These are phyloP conservation scores for Pseudochirops cupreus DNA, from an alignment of 2,797 vertebrate genomes.

Conservation along the genomic window DNA sequence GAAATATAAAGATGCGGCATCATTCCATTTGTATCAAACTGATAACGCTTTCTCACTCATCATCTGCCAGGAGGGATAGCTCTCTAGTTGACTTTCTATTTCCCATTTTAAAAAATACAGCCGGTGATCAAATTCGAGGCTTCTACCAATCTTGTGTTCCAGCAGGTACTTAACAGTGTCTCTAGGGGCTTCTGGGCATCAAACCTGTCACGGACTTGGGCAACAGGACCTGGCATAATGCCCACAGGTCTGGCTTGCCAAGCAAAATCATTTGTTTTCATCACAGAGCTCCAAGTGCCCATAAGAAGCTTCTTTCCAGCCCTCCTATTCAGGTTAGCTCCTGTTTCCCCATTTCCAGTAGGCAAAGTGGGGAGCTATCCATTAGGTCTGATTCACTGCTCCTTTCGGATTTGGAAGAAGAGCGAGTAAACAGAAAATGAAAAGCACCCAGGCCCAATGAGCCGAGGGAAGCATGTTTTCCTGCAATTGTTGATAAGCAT, in stretches of 20 bases:
- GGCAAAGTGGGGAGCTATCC: slow-evolving; percentile 4
- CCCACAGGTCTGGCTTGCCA: not conserved
- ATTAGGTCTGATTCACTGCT: not conserved
- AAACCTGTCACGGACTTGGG: fast-evolving
- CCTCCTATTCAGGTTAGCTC: not conserved
- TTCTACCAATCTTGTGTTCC: not conserved
- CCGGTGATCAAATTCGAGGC: not conserved
- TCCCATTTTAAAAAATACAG: slow-evolving; percentile 28
- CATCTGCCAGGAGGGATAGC: not conserved
- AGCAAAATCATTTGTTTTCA: slow-evolving; percentile 24
- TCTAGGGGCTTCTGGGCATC: not conserved
- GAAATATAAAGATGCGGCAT: not conserved
- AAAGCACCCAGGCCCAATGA: not conserved
- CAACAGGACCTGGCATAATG: not conserved
- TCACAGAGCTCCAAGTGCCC: not conserved
- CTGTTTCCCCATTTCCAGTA: not conserved
- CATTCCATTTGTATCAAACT: not conserved
- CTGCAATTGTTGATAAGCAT: not conserved
- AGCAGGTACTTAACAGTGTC: not conserved
- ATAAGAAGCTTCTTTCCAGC: not conserved
- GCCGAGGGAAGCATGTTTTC: not conserved
- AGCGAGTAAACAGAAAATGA: slow-evolving; percentile 20
- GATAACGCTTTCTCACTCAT: not conserved
- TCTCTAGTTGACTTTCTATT: not conserved
- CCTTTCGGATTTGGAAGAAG: slow-evolving; percentile 15